phyloP scores from a whole-genome alignment of 2,797 vertebrate species.

The Echiichthys vipera region DNA sequence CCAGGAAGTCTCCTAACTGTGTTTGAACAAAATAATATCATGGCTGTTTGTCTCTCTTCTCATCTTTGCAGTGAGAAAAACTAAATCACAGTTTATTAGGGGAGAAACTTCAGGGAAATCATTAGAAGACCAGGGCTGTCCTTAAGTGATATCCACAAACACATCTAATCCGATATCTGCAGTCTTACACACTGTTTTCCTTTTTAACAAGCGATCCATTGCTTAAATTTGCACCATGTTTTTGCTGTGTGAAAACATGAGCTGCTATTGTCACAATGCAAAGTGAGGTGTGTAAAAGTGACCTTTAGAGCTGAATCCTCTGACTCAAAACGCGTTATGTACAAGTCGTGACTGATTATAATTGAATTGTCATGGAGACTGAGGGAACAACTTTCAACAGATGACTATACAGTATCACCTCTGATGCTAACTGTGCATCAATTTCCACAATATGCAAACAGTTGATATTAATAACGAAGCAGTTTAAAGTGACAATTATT shows the following conservation, averaged over 20 bases:
- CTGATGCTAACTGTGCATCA: not conserved
- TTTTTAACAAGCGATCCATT: slow-evolving; percentile 16
- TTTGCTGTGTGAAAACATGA: slow-evolving; percentile 22
- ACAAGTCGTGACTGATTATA: slow-evolving; percentile 61
- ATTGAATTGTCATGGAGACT: slow-evolving; percentile 62
- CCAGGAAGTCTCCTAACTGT: slow-evolving; percentile 4
- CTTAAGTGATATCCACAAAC: slow-evolving; percentile 18
- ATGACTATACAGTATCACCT: slow-evolving; percentile 24
- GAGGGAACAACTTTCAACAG: slow-evolving; percentile 16
- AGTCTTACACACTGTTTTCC: slow-evolving; percentile 20
- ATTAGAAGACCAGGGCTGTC: slow-evolving; percentile 15
- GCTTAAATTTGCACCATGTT: slow-evolving; percentile 1
- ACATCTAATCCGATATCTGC: slow-evolving; percentile 27
- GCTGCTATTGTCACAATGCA: slow-evolving; percentile 35
- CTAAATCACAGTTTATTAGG: slow-evolving; percentile 35
- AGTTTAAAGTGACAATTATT: not conserved
- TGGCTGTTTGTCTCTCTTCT: slow-evolving; percentile 11
- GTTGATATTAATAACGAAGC: not conserved
- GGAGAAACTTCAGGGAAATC: slow-evolving; percentile 31
- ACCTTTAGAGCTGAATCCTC: slow-evolving; percentile 27
- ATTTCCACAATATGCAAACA: not conserved
- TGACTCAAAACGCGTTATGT: slow-evolving; percentile 49
- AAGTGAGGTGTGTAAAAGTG: slow-evolving; percentile 39
- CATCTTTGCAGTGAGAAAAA: slow-evolving; percentile 15
- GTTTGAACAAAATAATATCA: slow-evolving; percentile 26